These are phyloP conservation scores for Psix sp. DNA, from an alignment of 1,140 invertebrate species.

Conservation along the genomic window DNA sequence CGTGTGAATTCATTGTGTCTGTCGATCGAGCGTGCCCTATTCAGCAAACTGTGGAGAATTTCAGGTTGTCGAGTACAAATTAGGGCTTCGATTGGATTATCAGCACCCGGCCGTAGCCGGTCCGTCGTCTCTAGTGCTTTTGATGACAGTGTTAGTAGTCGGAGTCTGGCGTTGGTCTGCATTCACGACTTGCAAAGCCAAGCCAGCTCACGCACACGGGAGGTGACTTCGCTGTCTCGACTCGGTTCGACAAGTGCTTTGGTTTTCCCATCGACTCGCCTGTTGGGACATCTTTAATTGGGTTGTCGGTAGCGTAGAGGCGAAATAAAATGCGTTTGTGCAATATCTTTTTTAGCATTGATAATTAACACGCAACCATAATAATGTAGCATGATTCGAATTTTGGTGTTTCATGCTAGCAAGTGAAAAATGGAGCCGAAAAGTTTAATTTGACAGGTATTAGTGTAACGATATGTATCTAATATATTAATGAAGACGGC, in stretches of 20 bases:
- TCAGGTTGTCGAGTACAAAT: constrained; percentile 75
- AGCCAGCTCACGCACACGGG: constrained; percentile 41
- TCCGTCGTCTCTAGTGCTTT: constrained; percentile 67
- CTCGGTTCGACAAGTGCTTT: constrained; percentile 46
- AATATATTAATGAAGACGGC: constrained; percentile 52
- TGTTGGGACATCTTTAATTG: constrained; percentile 77
- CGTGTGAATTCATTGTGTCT: constrained; percentile 70
- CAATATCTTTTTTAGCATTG: constrained; percentile 25
- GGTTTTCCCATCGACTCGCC: constrained; percentile 63
- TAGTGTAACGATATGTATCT: constrained; percentile 38
- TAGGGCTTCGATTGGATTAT: constrained; percentile 78
- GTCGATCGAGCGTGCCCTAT: constrained; percentile 69
- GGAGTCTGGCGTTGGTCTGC: constrained; percentile 59
- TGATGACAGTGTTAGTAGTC: constrained; percentile 64
- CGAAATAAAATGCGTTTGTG: constrained; percentile 64
- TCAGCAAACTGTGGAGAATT: constrained; percentile 76
- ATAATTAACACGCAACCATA: too few species aligned
- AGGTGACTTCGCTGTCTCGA: constrained; percentile 30
- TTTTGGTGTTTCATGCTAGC: neutral
- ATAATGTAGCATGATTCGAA: neutral
- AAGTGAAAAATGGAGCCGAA: neutral
- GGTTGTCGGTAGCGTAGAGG: constrained; percentile 69
- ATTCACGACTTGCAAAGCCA: constrained; percentile 49
- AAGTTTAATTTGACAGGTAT: constrained; percentile 27
- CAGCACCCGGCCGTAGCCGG: constrained; percentile 61